A percentile compares a stretch with the other conserved stretches of the same genome.
These are phyloP conservation scores for Irena cyanogastra DNA, from an alignment of 2,113 vertebrate species.

Conservation along the genomic window DNA sequence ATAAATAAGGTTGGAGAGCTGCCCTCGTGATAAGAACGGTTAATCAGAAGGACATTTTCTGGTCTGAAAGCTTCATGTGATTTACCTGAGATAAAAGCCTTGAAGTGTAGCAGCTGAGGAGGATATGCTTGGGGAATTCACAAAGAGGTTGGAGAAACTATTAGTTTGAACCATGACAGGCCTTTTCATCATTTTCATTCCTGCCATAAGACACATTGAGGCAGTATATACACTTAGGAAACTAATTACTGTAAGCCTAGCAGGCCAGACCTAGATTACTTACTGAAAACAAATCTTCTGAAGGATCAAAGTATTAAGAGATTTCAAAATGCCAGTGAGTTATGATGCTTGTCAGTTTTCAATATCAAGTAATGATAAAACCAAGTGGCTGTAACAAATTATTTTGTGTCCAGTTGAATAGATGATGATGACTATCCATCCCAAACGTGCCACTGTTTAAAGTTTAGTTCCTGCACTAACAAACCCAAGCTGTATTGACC, in stretches of 20 bases:
- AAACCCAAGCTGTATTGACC: neutral
- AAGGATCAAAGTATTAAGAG: conserved; percentile 16
- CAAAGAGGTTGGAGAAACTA: conserved; percentile 13
- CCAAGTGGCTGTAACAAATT: conserved; percentile 46
- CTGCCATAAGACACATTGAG: neutral
- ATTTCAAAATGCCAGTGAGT: conserved; percentile 2
- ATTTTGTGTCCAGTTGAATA: conserved; percentile 38
- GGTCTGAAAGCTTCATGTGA: conserved; percentile 30
- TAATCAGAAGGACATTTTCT: conserved; percentile 43
- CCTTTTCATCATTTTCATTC: conserved; percentile 31
- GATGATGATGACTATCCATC: neutral
- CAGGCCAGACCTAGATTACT: neutral
- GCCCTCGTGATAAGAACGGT: conserved; percentile 18
- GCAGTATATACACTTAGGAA: neutral
- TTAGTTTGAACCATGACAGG: neutral
- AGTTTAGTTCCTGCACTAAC: neutral
- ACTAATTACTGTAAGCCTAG: neutral
- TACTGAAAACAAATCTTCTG: neutral
- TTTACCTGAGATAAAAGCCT: conserved; percentile 43
- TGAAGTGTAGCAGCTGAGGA: conserved; percentile 29
- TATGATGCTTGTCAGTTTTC: conserved; percentile 35
- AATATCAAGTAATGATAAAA: conserved; percentile 31
- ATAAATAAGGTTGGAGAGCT: conserved; percentile 9
- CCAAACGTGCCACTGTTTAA: neutral
- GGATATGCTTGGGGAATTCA: conserved; percentile 31